Base-by-base conservation (phyloP, 1,140 invertebrate species). In the Habropoda laboriosa region DNA sequence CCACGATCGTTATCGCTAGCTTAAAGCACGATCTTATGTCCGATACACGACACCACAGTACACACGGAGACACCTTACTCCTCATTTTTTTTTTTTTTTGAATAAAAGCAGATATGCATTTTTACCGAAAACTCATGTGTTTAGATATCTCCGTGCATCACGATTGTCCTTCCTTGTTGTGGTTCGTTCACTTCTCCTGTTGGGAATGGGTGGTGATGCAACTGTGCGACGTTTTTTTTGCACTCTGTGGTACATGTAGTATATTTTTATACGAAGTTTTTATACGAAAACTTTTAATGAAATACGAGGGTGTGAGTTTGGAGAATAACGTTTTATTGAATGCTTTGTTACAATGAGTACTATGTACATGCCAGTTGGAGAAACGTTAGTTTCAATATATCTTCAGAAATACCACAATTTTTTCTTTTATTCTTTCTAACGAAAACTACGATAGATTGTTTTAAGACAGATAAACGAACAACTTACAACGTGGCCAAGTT, bases 41-140 rank as follows among this genome's bases (percentile, higher is more conserved):
- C 45, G 35, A 53, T 27, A 47, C 55, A 40, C n/a, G 24, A 70
- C 42, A 77, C 42, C 55, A 49, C 45, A 38, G 30, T 27, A 72
- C 75, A 72, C 75, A 79, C 53, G 49, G 55, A 76, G 24, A 81
- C 49, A 74, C 24, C 47, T 35, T 57, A 76, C 64, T 79, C 18
- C 60, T 58, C 45, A 42, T 60, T 71, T 73, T 77, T 60, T 78
- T 61, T 60, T 81, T 80, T 82, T 83, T 79, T 66, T 53, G 47
- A 83, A 76, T 83, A 79, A 79, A 82, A 80, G 63, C 75, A 84
- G 55, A 82, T 77, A 40, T 55, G 77, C 73, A 66, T 86, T 86
- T 86, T 72, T 85, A 85, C 71, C 63, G 71, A 82, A n/a, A 68
- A 3, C 27, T 1, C 40, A 2, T 42, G 40, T 6, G 10, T 42